Evolutionary conservation across 2,888 invertebrate species (phyloP).

Genomic region (Quadriops clusia): DNA sequence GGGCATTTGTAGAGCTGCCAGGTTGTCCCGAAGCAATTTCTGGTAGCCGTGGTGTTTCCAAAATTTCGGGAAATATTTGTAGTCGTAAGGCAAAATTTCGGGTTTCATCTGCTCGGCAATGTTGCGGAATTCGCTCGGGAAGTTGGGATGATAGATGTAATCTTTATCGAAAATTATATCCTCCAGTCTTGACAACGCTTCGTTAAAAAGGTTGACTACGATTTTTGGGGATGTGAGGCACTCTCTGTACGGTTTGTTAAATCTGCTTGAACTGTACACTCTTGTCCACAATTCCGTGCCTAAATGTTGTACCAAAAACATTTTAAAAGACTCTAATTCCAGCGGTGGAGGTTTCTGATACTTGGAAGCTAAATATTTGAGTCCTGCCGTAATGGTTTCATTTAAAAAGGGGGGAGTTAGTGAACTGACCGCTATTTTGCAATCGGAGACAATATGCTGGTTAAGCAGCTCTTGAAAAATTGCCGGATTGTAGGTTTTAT

Average conservation of each 20-base stretch:
- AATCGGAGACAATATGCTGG: conserved; percentile 4
- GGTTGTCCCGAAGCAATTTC: conserved; percentile 41
- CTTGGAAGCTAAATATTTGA: conserved; percentile 41
- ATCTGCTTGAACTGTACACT: conserved; percentile 35
- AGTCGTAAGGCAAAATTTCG: conserved; percentile 49
- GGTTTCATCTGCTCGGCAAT: conserved; percentile 38
- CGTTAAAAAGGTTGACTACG: conserved; percentile 53
- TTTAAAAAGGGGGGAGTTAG: too few relatives aligned
- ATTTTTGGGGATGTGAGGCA: conserved; percentile 45
- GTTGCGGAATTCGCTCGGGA: conserved; percentile 53
- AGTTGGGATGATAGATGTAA: conserved; percentile 46
- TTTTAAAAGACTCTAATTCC: conserved; percentile 45
- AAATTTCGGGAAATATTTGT: conserved; percentile 53
- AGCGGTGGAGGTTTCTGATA: conserved; percentile 41
- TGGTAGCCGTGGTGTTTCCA: conserved; percentile 45
- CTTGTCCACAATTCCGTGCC: conserved; percentile 52
- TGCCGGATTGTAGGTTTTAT: conserved; percentile 1
- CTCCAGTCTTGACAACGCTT: conserved; percentile 49
- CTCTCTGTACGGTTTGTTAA: conserved; percentile 34
- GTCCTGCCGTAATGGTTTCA: conserved; percentile 24
- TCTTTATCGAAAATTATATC: conserved; percentile 48
- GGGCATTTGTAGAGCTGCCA: conserved; percentile 46
- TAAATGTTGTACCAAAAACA: conserved; percentile 44
- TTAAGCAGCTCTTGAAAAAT: not conserved
- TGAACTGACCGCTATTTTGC: too few relatives aligned